Percentiles rank a stretch among this genome's conserved stretches.
These are phyloP conservation scores for Cryptocephalus primarius DNA, from an alignment of 2,888 invertebrate species.

Conservation along the genomic window DNA sequence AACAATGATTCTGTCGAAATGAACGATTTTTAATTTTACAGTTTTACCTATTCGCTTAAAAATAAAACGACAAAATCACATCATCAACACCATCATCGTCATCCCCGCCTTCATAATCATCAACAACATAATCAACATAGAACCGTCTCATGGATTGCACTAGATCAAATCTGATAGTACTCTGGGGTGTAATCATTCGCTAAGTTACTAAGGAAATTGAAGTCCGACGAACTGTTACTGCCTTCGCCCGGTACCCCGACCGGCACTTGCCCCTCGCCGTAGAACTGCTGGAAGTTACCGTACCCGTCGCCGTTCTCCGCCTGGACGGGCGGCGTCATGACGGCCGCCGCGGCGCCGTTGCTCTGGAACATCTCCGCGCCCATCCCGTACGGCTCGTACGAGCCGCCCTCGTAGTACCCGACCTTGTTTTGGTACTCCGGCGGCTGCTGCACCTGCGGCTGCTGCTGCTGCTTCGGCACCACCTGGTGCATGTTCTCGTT, in stretches of 20 bases:
- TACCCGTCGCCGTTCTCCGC: slow-evolving; percentile 55
- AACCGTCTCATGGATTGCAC: slow-evolving; percentile 27
- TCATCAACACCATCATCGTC: neutral
- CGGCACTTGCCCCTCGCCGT: slow-evolving; percentile 37
- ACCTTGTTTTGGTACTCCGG: slow-evolving; percentile 28
- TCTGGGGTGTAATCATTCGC: slow-evolving; percentile 90
- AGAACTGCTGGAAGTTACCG: slow-evolving; percentile 61
- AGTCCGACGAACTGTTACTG: slow-evolving; percentile 87
- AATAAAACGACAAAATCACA: neutral
- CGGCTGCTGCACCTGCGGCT: slow-evolving; percentile 19
- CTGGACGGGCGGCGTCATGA: slow-evolving; percentile 50
- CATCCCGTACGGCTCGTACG: slow-evolving; percentile 36
- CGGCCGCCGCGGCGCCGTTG: slow-evolving; percentile 38
- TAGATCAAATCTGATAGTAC: slow-evolving; percentile 64
- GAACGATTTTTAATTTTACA: no score
- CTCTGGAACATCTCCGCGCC: slow-evolving; percentile 38
- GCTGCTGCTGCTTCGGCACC: slow-evolving; percentile 6
- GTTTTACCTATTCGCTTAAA: no score
- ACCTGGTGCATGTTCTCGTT: slow-evolving; percentile 23
- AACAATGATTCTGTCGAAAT: no score
- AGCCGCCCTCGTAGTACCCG: slow-evolving; percentile 47
- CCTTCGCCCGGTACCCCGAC: slow-evolving; percentile 54
- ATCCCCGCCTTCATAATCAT: slow-evolving; percentile 8
- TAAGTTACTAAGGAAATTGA: slow-evolving; percentile 84
- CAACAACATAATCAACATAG: slow-evolving; percentile 16